These are phyloP conservation scores for Steatornis caripensis DNA, from an alignment of 2,113 vertebrate genomes.

Conservation along the genomic window DNA sequence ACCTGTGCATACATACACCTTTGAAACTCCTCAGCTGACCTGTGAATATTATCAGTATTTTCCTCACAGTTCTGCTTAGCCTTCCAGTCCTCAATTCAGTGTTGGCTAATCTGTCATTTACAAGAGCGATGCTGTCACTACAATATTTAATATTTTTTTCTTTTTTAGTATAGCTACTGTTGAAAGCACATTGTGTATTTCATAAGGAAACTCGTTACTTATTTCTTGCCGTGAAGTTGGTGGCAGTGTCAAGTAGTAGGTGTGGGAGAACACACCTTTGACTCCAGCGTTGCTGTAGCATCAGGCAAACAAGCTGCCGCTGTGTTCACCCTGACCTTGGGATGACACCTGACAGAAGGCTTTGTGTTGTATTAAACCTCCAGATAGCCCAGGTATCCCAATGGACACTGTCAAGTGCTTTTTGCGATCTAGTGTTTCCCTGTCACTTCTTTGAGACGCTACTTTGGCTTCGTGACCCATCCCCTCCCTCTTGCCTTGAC, in stretches of 20 bases:
- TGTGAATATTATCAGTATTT: conserved; percentile 34
- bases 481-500: background rate
- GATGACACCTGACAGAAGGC: background rate
- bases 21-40: background rate
- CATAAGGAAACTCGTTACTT: background rate
- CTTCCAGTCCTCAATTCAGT: conserved; percentile 44
- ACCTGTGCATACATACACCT: background rate
- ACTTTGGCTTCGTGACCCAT: background rate
- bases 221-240: background rate
- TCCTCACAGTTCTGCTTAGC: conserved; percentile 15
- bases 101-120: conserved; percentile 50
- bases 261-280: background rate
- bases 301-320: background rate
- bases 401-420: rapidly evolving
- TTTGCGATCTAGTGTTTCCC: background rate
- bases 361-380: background rate
- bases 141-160: background rate
- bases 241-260: background rate
- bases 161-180: background rate
- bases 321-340: background rate
- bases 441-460: background rate
- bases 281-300: background rate
- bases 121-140: conserved; percentile 35
- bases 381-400: background rate
- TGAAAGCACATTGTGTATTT: background rate